A percentile compares a stretch with the other conserved stretches of the same genome.
phyloP scores from a whole-genome alignment of 2,888 invertebrate species.

The Dryadula phaetusa region DNA sequence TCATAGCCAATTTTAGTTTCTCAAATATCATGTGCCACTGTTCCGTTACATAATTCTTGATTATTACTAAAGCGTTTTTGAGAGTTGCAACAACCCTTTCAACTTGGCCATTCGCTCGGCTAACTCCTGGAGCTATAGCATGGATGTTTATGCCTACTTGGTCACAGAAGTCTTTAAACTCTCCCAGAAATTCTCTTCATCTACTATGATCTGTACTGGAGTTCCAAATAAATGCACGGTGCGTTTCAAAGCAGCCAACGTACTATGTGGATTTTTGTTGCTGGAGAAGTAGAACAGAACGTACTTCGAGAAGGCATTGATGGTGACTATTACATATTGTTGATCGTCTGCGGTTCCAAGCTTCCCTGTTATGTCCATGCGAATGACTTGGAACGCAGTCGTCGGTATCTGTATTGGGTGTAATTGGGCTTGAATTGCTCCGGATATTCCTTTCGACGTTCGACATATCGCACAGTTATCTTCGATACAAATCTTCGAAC shows the following conservation, averaged over 20 bases:
- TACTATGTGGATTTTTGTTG: constrained; percentile 37
- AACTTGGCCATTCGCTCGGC: constrained; percentile 48
- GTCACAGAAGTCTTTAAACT: constrained; percentile 44
- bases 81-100: constrained; percentile 44
- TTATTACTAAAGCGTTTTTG: constrained; percentile 46
- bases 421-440: constrained; percentile 45
- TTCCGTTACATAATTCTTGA: constrained; percentile 48
- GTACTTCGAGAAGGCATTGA: constrained; percentile 45
- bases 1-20: constrained; percentile 43
- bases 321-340: constrained; percentile 46
- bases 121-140: constrained; percentile 44
- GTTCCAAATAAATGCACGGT: constrained; percentile 41
- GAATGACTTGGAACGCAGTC: constrained; percentile 31
- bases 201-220: constrained; percentile 45
- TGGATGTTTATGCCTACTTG: constrained; percentile 40
- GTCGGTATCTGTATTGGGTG: constrained; percentile 43
- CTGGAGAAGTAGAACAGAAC: constrained; percentile 29
- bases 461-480: constrained; percentile 46
- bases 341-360: constrained; percentile 39
- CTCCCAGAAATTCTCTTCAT: constrained; percentile 46
- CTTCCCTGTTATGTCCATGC: constrained; percentile 47
- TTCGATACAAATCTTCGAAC: constrained; percentile 29
- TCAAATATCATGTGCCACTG: constrained; percentile 46
- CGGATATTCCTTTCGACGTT: constrained; percentile 45
- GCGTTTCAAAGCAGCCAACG: constrained; percentile 37